Evolutionary conservation across 2,888 invertebrate species (phyloP), one percentile per base, ranked within the genome.

Genomic region (Diloba caeruleocephala): DNA sequence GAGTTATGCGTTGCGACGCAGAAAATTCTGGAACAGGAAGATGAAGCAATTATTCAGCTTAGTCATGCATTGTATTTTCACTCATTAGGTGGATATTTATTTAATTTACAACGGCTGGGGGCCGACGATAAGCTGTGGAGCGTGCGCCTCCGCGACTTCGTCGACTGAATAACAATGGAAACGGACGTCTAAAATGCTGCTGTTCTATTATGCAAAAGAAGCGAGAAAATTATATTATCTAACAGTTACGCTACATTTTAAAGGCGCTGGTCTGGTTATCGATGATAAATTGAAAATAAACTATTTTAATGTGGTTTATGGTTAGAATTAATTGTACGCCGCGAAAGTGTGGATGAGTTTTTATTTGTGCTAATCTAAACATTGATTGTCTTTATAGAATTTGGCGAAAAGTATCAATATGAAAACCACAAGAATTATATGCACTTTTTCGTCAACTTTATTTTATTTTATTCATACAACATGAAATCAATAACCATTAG

Each of bases 81-180:
- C 92, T 93, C 92, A 93, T 93, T 92, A 92, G 88, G 83, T 89
- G 90, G 90, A 89, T 92, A 92, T 92, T 92, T 92, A 92, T 92
- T 92, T 92, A 92, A 93, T 93, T 92, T 92, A 91, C 91, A 90
- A 87, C 86, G 90, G 86, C 92, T 92, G 92, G 87, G 87, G 84
- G 82, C 79, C 76, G 84, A 82, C 90, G 92, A 93, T 93, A 93
- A 92, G 93, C 92, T 85, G 79, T 70, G 87, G 81, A 81, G 92
- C 90, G 92, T 89, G 92, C 87, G 87, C 89, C 87, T 76, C 82
- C 79, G 77, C 79, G 85, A 81, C 88, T 79, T 73, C 89, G 87
- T 76, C 81, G 81, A 81, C 90, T 89, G 93, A 93, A 93, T 93
- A 92, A 91, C 91, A 93, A 93, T 93, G 88, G 85, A 84, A 81